A percentile compares a stretch with the other conserved stretches of the same genome.
These are phyloP conservation scores for Isurus oxyrinchus DNA, from an alignment of 2,113 vertebrate genomes.

Conservation along the genomic window DNA sequence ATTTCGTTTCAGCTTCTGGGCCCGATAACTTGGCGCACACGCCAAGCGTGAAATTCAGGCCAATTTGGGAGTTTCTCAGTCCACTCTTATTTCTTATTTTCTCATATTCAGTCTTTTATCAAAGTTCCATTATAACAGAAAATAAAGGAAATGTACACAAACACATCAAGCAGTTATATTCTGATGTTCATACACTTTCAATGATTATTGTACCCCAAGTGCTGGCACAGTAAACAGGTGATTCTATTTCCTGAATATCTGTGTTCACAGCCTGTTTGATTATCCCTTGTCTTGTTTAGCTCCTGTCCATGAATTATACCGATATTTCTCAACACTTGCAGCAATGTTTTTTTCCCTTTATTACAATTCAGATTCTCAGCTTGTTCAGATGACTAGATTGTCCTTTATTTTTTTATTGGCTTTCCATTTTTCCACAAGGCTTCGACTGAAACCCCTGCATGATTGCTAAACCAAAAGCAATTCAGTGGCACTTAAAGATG, in stretches of 20 bases:
- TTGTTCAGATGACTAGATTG: not conserved
- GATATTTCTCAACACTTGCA: not conserved
- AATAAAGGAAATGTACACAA: not conserved
- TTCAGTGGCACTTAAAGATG: not conserved
- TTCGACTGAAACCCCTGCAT: not conserved
- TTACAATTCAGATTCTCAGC: not conserved
- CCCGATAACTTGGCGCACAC: too few species aligned
- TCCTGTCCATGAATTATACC: not conserved
- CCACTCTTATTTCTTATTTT: too few species aligned
- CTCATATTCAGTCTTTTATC: not conserved
- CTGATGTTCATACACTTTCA: not conserved
- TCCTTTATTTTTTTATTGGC: not conserved
- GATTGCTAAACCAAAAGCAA: not conserved
- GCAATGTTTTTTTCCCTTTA: not conserved
- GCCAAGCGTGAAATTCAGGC: too few species aligned
- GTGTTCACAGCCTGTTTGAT: not conserved
- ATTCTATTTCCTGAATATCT: not conserved
- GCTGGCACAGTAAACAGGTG: not conserved
- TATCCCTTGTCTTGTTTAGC: not conserved
- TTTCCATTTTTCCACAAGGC: not conserved
- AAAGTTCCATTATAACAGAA: not conserved
- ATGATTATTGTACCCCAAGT: not conserved
- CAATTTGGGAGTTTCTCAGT: not conserved
- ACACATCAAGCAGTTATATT: not conserved
- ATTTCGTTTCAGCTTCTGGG: too few species aligned